phyloP scores from a whole-genome alignment of 2,113 vertebrate species.

The Etheostoma cragini region DNA sequence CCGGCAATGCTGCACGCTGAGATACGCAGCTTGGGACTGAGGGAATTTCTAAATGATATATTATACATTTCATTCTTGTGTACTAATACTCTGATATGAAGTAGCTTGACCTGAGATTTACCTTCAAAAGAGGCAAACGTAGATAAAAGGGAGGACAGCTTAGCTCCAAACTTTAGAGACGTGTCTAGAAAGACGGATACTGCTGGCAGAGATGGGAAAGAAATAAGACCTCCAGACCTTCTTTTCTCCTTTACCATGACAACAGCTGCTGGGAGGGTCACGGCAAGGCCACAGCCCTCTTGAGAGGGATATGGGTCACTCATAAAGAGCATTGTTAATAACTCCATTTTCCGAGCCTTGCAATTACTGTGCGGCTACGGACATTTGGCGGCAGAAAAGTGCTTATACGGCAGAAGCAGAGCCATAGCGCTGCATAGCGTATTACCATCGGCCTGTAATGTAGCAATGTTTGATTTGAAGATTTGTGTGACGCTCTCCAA shows the following conservation, averaged over 20 bases:
- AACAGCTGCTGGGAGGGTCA: conserved; percentile 72
- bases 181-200: conserved; percentile 42
- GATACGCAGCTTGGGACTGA: conserved; percentile 17
- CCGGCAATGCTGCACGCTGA: conserved; percentile 12
- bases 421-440: not conserved
- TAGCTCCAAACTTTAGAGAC: conserved; percentile 41
- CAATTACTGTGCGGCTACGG: conserved; percentile 35
- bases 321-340: conserved; percentile 67
- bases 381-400: conserved; percentile 55
- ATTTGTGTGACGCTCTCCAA: conserved; percentile 51
- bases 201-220: conserved; percentile 44
- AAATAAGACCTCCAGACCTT: conserved; percentile 30
- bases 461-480: conserved; percentile 70
- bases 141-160: conserved; percentile 62
- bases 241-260: conserved; percentile 30
- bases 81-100: conserved; percentile 23
- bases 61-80: conserved; percentile 15
- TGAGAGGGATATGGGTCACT: conserved; percentile 65
- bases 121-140: conserved; percentile 47
- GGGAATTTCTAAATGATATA: conserved; percentile 46
- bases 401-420: conserved; percentile 48
- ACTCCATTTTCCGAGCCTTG: conserved; percentile 49
- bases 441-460: conserved; percentile 47
- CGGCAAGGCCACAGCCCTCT: conserved; percentile 58
- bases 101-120: conserved; percentile 58